Percentiles rank a stretch among this genome's conserved stretches.
Evolutionary conservation across 1,140 invertebrate species (phyloP).

Genomic region (Drosophila baimaii): DNA sequence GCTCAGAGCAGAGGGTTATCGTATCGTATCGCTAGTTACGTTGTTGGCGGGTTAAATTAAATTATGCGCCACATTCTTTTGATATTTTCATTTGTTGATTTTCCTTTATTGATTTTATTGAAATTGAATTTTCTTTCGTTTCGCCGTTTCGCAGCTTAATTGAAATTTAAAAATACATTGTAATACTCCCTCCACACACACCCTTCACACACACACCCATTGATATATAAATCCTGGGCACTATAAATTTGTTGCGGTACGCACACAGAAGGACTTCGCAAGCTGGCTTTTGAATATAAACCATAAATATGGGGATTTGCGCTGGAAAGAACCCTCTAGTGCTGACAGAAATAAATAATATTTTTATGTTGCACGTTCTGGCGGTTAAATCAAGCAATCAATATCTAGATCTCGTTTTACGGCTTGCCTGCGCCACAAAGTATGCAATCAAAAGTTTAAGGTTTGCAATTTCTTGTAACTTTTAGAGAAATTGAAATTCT

Average conservation of each 20-base stretch:
- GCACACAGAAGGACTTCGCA: not conserved
- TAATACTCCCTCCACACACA: not conserved
- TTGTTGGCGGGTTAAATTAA: constrained; percentile 27
- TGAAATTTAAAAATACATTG: constrained; percentile 21
- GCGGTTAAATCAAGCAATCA: constrained; percentile 25
- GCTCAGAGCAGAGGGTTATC: constrained; percentile 5
- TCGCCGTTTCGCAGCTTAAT: constrained; percentile 6
- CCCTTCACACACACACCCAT: not conserved
- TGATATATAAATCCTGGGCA: not conserved
- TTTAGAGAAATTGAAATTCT: constrained; percentile 1
- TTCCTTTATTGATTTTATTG: constrained; percentile 21
- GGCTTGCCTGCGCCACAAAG: constrained; percentile 4
- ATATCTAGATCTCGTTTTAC: constrained; percentile 21
- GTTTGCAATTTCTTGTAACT: constrained; percentile 17
- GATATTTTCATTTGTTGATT: constrained; percentile 34
- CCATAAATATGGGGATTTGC: constrained; percentile 20
- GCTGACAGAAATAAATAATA: constrained; percentile 21
- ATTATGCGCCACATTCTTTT: constrained; percentile 37
- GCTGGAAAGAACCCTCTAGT: not conserved
- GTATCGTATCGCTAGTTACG: constrained; percentile 17
- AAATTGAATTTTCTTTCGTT: constrained; percentile 29
- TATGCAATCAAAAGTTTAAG: constrained; percentile 45
- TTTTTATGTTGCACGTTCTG: constrained; percentile 22
- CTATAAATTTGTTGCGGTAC: not conserved
- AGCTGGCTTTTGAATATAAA: not conserved